Conservation (phyloP, 2,113 vertebrate genomes). For the Macquaria ambigua region DNA sequence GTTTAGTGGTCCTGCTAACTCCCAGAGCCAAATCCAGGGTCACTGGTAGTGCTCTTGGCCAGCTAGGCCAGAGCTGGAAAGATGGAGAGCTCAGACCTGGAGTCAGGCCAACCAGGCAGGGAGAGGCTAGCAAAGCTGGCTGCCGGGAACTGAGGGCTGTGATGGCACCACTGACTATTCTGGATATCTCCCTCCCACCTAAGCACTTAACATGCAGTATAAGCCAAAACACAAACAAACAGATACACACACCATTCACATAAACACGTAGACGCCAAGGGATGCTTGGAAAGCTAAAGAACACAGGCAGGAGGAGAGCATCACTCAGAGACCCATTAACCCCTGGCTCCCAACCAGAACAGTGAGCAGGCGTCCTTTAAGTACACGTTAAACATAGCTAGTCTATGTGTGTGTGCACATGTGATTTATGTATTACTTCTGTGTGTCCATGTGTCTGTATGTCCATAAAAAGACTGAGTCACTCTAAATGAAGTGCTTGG, state of each 20-base stretch:
- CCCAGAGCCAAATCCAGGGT: conserved; percentile 57
- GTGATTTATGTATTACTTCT: conserved; percentile 63
- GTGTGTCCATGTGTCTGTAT: conserved; percentile 25
- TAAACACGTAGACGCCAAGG: conserved; percentile 68
- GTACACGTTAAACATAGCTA: conserved; percentile 66
- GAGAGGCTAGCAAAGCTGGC: conserved; percentile 55
- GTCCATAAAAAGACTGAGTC: conserved; percentile 32
- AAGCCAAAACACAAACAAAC: conserved; percentile 64
- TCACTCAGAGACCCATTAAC: conserved; percentile 82
- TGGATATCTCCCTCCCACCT: conserved; percentile 63
- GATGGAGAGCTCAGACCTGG: conserved; percentile 57
- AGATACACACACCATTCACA: conserved; percentile 63
- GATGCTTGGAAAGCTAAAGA: conserved; percentile 69
- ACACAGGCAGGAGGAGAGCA: conserved; percentile 67
- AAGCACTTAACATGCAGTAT: conserved; percentile 75
- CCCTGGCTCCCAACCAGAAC: conserved; percentile 77
- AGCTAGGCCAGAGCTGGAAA: conserved; percentile 48
- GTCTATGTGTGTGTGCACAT: conserved; percentile 52
- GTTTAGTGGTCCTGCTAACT: conserved; percentile 54
- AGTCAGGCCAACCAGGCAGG: conserved; percentile 55
- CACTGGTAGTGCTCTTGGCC: conserved; percentile 52
- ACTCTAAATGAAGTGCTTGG: conserved; percentile 27
- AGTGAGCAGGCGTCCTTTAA: conserved; percentile 67
- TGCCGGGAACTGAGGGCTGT: conserved; percentile 67
- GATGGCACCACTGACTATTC: conserved; percentile 67